Base-by-base conservation (phyloP, 2,888 invertebrate genomes). In the Euclidia mi region DNA sequence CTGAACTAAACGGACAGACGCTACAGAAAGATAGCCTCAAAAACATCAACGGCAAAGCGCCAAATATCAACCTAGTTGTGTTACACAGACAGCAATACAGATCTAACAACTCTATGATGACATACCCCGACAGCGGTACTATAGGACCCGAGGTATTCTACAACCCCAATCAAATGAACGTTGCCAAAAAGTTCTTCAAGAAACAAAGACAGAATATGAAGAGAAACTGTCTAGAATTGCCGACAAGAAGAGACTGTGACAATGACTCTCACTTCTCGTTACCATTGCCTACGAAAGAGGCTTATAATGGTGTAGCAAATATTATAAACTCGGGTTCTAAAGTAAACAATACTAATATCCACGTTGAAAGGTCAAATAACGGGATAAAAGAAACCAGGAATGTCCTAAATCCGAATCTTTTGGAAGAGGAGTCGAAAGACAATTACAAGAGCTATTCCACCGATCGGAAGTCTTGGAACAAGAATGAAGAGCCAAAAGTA, bases 121-220 rank as follows among this genome's bases (percentile, higher is more conserved):
- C 96, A 0, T 95, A 95, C 55, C 95, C 96, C 0, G 96, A 96
- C 25, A 94, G 90, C 0, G 88, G 88, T 0, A 90, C 91, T 0
- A 67, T 91, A 0, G 96, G 96, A 0, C 97, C 97, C 0, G 97
- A 98, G 62, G 95, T 97, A 80, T 99, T 98, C 88, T 98, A 98
- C 84, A 98, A 99, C 88, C 98, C 98, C 0, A 97, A 98, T 85
- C 99, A 99, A 89, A 98, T 98, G 87, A 98, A 98, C 31, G 98
- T 98, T 0, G 99, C 99, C 0, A 96, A 98, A 65, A 98, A 98
- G 81, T 99, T 98, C 85, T 99, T 99, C 89, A 97, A 97, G 75
- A 98, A 97, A 73, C 98, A 98, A 81, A 95, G 97, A 53, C 95
- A 97, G 40, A 94, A 97, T 67, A 95, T 96, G 85, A 97, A 96